A percentile compares a stretch with the other conserved stretches of the same genome.
Conservation (phyloP, 37 sponge, comb jelly and placozoan genomes). For the Bolinopsis microptera region DNA sequence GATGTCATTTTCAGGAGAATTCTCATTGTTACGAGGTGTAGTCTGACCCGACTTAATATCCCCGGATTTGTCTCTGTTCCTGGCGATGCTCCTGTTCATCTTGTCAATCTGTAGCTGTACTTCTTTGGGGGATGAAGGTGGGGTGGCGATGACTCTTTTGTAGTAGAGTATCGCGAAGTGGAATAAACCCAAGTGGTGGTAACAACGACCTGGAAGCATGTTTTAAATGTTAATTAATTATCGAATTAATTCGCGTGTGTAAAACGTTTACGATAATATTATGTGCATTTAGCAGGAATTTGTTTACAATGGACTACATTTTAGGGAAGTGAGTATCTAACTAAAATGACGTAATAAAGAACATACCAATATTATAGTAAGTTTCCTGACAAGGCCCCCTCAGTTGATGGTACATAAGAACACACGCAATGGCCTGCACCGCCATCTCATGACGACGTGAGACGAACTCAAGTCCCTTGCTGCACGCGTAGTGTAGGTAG, state of each 20-base stretch:
- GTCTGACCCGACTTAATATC: background rate
- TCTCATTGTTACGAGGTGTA: background rate
- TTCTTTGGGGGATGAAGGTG: background rate
- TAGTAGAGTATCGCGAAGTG: conserved; percentile 19
- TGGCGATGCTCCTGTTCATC: background rate
- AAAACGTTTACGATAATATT: no score
- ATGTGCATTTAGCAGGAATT: no score
- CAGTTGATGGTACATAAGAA: conserved; percentile 27
- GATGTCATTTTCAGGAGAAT: background rate
- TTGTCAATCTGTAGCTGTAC: background rate
- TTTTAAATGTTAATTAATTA: no score
- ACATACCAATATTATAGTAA: background rate
- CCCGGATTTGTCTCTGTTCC: background rate
- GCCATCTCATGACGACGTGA: conserved; percentile 5
- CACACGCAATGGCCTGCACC: conserved; percentile 26
- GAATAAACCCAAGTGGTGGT: background rate
- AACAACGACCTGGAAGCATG: background rate
- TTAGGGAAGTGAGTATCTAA: no score
- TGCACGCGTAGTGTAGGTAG: conserved; percentile 7
- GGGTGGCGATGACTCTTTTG: background rate
- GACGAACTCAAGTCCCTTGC: background rate
- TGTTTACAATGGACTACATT: no score
- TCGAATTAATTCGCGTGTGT: no score
- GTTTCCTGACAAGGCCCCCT: conserved; percentile 27
- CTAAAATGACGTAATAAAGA: no score